Conservation (phyloP, 1,140 invertebrate genomes). For the Drosophila nebulosa region DNA sequence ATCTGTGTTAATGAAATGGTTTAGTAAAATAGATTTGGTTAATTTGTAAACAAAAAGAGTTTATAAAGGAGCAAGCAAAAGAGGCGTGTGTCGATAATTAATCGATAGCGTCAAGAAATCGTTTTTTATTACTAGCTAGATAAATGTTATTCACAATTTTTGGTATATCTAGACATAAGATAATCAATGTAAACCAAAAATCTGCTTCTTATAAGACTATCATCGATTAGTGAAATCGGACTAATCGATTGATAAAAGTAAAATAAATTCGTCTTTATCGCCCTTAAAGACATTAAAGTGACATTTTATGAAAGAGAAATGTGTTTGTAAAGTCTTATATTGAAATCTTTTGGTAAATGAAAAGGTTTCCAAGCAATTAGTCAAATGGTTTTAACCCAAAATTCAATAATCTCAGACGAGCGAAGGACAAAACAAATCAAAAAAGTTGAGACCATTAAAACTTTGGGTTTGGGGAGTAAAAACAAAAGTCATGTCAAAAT, state of each 20-base stretch:
- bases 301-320: too few relatives aligned
- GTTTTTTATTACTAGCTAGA: background rate
- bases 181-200: too few relatives aligned
- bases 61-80: background rate
- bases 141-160: too few relatives aligned
- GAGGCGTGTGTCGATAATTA: background rate
- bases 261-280: too few relatives aligned
- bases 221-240: too few relatives aligned
- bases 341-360: slow-evolving; percentile 13
- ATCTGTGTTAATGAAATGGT: background rate
- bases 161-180: too few relatives aligned
- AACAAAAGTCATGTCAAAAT: slow-evolving; percentile 48
- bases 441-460: slow-evolving; percentile 46
- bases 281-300: too few relatives aligned
- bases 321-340: background rate
- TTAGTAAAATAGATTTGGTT: background rate
- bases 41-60: background rate
- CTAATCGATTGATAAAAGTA: too few relatives aligned
- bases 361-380: slow-evolving; percentile 7
- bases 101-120: background rate
- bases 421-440: slow-evolving; percentile 10
- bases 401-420: slow-evolving; percentile 15
- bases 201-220: too few relatives aligned
- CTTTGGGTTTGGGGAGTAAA: slow-evolving; percentile 4
- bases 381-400: background rate